Conservation (phyloP, 2,888 invertebrate species). For the Craniophora ligustri region DNA sequence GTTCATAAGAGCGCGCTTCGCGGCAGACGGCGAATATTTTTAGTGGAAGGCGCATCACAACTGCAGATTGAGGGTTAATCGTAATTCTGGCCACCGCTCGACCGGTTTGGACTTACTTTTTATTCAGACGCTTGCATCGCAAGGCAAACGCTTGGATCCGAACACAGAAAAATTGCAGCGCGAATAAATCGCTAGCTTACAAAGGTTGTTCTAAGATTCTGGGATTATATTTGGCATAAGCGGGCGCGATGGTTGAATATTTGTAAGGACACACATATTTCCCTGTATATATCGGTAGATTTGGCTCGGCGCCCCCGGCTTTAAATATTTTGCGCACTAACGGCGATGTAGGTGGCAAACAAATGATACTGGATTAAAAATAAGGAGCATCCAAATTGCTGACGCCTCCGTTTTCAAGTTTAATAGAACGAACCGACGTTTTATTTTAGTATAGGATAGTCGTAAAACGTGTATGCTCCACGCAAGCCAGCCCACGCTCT, state of each 20-base stretch:
- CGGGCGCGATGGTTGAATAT: slow-evolving; percentile 64
- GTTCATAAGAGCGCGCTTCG: slow-evolving; percentile 36
- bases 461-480: slow-evolving; percentile 61
- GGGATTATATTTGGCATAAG: slow-evolving; percentile 54
- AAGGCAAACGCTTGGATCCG: slow-evolving; percentile 68
- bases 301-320: slow-evolving; percentile 65
- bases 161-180: slow-evolving; percentile 62
- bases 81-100: slow-evolving; percentile 78
- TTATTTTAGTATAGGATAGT: slow-evolving; percentile 56
- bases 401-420: slow-evolving; percentile 62
- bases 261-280: slow-evolving; percentile 60
- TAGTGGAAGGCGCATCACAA: slow-evolving; percentile 69
- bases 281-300: slow-evolving; percentile 56
- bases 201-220: slow-evolving; percentile 51
- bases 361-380: slow-evolving; percentile 57
- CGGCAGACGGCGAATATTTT: slow-evolving; percentile 64
- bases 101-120: slow-evolving; percentile 79
- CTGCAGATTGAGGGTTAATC: slow-evolving; percentile 78
- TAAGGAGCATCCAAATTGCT: slow-evolving; percentile 62
- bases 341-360: slow-evolving; percentile 66
- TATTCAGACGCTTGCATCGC: slow-evolving; percentile 58
- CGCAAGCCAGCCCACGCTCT: slow-evolving; percentile 63
- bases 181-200: slow-evolving; percentile 63
- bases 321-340: slow-evolving; percentile 65
- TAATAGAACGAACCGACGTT: slow-evolving; percentile 54